A percentile compares a stretch with the other conserved stretches of the same genome.
Conservation (phyloP, 2,113 vertebrate species). For the Atlantisia rogersi region DNA sequence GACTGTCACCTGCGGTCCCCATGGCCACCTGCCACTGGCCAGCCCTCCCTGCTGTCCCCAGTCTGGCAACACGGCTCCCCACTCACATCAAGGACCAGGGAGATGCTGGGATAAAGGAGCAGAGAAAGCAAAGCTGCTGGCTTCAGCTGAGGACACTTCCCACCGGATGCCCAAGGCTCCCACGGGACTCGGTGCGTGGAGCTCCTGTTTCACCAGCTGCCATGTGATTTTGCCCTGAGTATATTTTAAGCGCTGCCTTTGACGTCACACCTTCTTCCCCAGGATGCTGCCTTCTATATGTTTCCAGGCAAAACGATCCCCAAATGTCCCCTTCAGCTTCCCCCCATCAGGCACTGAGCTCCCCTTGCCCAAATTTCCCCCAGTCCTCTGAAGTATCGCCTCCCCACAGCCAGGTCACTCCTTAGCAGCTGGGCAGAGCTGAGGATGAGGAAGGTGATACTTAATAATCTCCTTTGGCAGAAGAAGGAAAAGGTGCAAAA, state of each 20-base stretch:
- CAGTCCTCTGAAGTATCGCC: rapidly evolving
- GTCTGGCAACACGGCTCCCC: neutral
- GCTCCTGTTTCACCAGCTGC: conserved; percentile 24
- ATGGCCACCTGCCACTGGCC: neutral
- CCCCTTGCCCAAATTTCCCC: neutral
- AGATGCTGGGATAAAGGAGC: neutral
- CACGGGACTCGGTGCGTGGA: neutral
- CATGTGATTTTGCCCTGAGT: conserved; percentile 42
- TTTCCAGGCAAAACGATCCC: neutral
- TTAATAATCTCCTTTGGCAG: neutral
- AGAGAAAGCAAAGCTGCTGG: neutral
- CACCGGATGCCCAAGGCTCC: neutral
- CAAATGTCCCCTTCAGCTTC: neutral
- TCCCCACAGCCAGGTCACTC: neutral
- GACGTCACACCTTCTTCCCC: conserved; percentile 51
- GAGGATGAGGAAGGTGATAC: neutral
- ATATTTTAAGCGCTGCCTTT: conserved; percentile 62
- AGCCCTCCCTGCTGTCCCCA: neutral
- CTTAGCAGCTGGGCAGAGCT: neutral
- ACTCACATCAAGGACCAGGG: neutral
- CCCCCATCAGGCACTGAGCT: neutral
- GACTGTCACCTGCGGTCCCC: neutral
- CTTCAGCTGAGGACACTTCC: neutral
- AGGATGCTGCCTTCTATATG: neutral
- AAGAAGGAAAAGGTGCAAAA: neutral